Base-by-base conservation (phyloP, 1,140 invertebrate species). In the Mizuhopecten yessoensis region DNA sequence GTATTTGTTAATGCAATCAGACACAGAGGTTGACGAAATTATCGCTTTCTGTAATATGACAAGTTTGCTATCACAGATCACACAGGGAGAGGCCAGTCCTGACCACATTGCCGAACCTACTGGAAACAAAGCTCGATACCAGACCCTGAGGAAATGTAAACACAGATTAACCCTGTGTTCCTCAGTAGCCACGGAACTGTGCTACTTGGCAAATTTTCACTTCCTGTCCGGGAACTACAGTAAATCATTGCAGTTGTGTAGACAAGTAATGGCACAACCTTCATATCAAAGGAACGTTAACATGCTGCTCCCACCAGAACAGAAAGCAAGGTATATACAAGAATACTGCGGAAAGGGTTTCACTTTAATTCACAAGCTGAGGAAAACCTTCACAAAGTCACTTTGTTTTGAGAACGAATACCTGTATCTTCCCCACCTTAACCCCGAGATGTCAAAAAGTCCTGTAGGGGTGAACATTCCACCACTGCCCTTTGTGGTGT, bases 181-280 rank as follows among this genome's bases (percentile, higher is more conserved):
- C 5, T 75, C 57, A 75, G 57, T 29, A 29, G 5, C 5, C 7
- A 29, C 57, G 1, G 57, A 75, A n/a, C 57, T 75, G 0, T 75
- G 57, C 57, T 75, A 75, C 57, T 75, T 75, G 23, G 57, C 57
- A 75, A 75, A n/a, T 75, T 75, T 75, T 75, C 11, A 75, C 57
- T 75, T 75, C 29, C 7, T 75, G 57, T 75, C 57, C 29, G 57
- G 57, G 11, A 75, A 29, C n/a, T 75, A 75, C n/a, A 29, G 29
- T 29, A 75, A 75, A 75, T 75, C 57, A 9, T 17, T 75, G 9
- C 1, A 29, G n/a, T 75, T 75, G n/a, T 75, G 57, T 29, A n/a
- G 57, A n/a, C 1, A n/a, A 9, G n/a, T 75, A 29, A 17, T 29
- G 11, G n/a, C 57, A 29, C 57, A 75, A 13, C 57, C 57, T 29